Evolutionary conservation across 35 echinoderm and acorn worm genomes (phyloP), one percentile per base, ranked within the genome.

Genomic region (Antedon bifida): DNA sequence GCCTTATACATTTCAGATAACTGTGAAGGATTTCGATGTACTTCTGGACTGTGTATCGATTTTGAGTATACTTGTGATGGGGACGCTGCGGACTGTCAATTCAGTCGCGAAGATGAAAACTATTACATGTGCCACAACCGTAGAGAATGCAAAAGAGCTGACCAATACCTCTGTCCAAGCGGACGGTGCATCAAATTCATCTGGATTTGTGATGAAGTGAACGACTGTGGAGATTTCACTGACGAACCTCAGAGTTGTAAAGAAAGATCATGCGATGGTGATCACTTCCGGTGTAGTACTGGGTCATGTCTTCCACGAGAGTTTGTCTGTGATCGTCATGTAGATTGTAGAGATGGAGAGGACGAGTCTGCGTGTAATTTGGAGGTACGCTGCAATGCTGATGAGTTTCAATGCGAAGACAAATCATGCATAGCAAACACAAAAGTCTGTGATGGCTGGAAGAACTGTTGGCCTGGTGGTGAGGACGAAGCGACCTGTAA

Each of bases 401-500:
- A 30, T 30, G 44, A 44, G 19, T 44, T 83, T 14, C 29, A 83
- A 64, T 83, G 81, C n/a, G 30, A 86, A 7, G n/a, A 86, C 29
- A 77, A 77, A 17, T 38, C 26, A 8, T 78, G 84, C 46, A 86
- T 86, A 9, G 32, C 34, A 14, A 32, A 36, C 1, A 26, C 0
- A 19, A 78, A 79, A 78, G 76, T 86, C 7, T 86, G 84, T 78
- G 76, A 86, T 64, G 35, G 30, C 10, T 10, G 30, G 3, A 45
- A 21, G 28, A 42, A 89, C 46, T 89, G 88, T 73, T 17, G 51
- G 51, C 51, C 39, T 42, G 46, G 30, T 29, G 77, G 78, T 12
- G 82, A 89, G 45, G 88, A 89, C 51, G 88, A 89, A 29, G n/a
- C 31, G 13, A 75, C 34, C 39, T 84, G 88, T 44, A 13, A 64